A percentile compares a stretch with the other conserved stretches of the same genome.
Conservation (phyloP, 1,140 invertebrate genomes). For the Chironomus tepperi region DNA sequence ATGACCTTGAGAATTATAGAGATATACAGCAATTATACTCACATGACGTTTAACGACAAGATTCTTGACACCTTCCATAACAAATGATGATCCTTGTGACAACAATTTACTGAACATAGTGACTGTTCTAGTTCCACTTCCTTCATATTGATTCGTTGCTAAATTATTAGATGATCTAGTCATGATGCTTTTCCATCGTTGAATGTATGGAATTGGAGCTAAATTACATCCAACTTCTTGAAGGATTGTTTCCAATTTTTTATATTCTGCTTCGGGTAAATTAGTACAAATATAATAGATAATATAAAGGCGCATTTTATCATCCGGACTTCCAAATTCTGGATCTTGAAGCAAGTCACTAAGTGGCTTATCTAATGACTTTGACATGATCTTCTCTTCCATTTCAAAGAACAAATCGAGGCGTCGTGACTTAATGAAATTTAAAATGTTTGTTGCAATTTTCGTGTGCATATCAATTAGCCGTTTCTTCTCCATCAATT, state of each 20-base stretch:
- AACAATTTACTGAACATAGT: slow-evolving; percentile 98
- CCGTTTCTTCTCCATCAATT: slow-evolving; percentile 92
- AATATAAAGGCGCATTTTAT: slow-evolving; percentile 91
- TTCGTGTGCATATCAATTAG: slow-evolving; percentile 98
- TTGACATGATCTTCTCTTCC: slow-evolving; percentile 95
- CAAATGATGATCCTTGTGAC: slow-evolving; percentile 93
- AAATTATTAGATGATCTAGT: slow-evolving; percentile 32
- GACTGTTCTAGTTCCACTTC: slow-evolving; percentile 93
- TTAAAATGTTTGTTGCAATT: slow-evolving; percentile 88
- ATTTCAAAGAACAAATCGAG: slow-evolving; percentile 95
- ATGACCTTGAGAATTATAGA: not conserved
- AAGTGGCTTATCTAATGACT: slow-evolving; percentile 64
- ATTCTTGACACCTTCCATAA: slow-evolving; percentile 99
- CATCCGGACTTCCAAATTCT: slow-evolving; percentile 77
- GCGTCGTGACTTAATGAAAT: slow-evolving; percentile 83
- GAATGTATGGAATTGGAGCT: slow-evolving; percentile 72
- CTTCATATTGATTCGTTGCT: slow-evolving; percentile 65
- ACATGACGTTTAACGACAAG: slow-evolving; percentile 96
- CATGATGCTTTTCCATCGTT: slow-evolving; percentile 65
- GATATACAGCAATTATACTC: slow-evolving; percentile 38
- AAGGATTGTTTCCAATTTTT: slow-evolving; percentile 72
- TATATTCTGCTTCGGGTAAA: slow-evolving; percentile 72
- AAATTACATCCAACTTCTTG: slow-evolving; percentile 76
- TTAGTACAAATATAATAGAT: slow-evolving; percentile 86
- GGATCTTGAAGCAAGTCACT: slow-evolving; percentile 77